Conservation (phyloP, 2,797 vertebrate species). For the Halcyon smyrnensis region DNA sequence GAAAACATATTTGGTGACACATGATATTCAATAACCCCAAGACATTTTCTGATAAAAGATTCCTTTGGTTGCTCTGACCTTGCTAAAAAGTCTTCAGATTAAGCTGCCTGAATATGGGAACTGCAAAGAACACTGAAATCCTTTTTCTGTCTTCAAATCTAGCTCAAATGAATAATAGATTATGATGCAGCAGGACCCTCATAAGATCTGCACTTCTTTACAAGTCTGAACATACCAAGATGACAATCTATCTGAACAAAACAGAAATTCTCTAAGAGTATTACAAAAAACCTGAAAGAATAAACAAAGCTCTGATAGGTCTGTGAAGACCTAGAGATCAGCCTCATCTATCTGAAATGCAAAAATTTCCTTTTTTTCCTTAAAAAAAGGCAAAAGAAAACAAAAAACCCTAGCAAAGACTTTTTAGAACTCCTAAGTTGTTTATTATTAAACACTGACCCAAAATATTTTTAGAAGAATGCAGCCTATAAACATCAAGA, state of each 20-base stretch:
- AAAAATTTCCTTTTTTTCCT: background rate
- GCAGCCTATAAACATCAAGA: background rate
- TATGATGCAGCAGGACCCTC: background rate
- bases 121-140: background rate
- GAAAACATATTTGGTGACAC: background rate
- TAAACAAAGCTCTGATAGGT: background rate
- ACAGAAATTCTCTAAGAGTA: background rate
- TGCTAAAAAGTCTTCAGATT: background rate
- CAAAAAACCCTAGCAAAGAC: background rate
- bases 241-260: background rate
- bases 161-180: background rate
- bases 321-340: background rate
- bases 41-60: background rate
- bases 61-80: background rate
- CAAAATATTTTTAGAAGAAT: slow-evolving; percentile 5
- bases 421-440: background rate
- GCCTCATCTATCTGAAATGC: background rate
- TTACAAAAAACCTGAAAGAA: background rate
- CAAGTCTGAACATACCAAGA: background rate
- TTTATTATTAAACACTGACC: background rate
- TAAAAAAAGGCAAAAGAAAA: background rate
- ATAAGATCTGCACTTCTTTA: background rate
- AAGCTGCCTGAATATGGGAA: background rate
- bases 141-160: background rate
- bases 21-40: background rate